Base-by-base conservation (phyloP, 1,140 invertebrate genomes). In the Nymphalis io region DNA sequence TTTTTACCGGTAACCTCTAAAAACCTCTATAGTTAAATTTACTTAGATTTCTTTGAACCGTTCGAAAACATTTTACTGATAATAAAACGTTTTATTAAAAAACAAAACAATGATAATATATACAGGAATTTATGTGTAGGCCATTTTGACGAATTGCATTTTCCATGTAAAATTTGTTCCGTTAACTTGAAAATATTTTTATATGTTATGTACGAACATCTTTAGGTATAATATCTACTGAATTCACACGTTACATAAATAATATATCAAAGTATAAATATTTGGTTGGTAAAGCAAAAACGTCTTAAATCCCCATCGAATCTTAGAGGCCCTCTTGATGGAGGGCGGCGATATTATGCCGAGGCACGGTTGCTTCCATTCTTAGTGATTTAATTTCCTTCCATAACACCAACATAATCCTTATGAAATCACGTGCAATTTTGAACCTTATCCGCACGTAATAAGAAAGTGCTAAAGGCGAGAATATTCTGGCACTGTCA, bases 341-440 rank as follows among this genome's bases (percentile, higher is more conserved):
- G 67, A 68, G 67, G 71, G 55, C 62, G 63, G 65, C 59, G 72
- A 81, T 76, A 81, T 81, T 81, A 81, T 79, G 79, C 79, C 69
- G 73, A 64, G 72, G 73, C 79, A 81, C 79, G 79, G 73, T 60
- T 72, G 68, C 64, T 75, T 72, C 73, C 61, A 81, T 76, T 81
- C 79, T 81, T 79, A 77, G 79, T 81, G 79, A 81, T 81, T 81
- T 81, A 79, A 81, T 81, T 77, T 81, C 79, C 76, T 77, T 68
- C 58, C 46, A 75, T 72, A 74, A 73, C 68, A 66, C 67, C 61
- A 78, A 75, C 60, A 70, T 71, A 51, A 53, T 39, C 51, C 57
- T 40, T 16, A 13, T 20, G 2, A 23, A 13, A 20, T 20, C 46
- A 0, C 53, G 68, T 16, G 8, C n/a, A 15, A 70, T 60, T 53